Conservation (phyloP, 2,797 vertebrate species). For the Eulemur mongoz region DNA sequence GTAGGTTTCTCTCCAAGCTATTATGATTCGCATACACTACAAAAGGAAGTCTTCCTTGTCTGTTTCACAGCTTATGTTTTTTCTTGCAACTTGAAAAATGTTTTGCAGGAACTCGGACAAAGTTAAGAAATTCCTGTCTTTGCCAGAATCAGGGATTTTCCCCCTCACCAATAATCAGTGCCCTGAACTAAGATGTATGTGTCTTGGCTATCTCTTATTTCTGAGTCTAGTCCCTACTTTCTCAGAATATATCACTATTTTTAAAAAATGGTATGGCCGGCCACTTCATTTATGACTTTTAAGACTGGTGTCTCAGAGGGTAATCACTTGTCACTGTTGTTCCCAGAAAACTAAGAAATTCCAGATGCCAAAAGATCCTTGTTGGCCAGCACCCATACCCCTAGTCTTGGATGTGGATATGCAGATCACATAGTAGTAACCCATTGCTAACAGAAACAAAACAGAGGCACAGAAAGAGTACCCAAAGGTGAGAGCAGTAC, state of each 20-base stretch:
- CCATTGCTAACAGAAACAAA: not conserved
- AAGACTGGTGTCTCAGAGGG: not conserved
- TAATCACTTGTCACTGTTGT: not conserved
- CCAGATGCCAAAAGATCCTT: fast-evolving
- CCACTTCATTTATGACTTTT: not conserved
- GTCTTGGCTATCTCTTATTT: not conserved
- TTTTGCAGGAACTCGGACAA: not conserved
- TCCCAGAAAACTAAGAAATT: not conserved
- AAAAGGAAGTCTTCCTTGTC: not conserved
- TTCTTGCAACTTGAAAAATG: not conserved
- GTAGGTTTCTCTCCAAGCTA: not conserved
- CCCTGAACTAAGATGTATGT: not conserved
- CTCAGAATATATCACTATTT: not conserved
- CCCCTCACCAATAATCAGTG: not conserved
- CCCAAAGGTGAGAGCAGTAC: not conserved
- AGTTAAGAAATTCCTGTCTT: not conserved
- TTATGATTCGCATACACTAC: not conserved
- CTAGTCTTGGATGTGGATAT: not conserved
- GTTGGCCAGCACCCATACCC: not conserved
- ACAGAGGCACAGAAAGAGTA: not conserved
- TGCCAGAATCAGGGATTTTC: not conserved
- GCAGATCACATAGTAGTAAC: not conserved
- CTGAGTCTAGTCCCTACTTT: not conserved
- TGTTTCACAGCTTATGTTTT: not conserved
- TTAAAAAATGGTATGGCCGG: not conserved